Conservation (phyloP, 2,888 invertebrate genomes). For the Anthrax anthrax region DNA sequence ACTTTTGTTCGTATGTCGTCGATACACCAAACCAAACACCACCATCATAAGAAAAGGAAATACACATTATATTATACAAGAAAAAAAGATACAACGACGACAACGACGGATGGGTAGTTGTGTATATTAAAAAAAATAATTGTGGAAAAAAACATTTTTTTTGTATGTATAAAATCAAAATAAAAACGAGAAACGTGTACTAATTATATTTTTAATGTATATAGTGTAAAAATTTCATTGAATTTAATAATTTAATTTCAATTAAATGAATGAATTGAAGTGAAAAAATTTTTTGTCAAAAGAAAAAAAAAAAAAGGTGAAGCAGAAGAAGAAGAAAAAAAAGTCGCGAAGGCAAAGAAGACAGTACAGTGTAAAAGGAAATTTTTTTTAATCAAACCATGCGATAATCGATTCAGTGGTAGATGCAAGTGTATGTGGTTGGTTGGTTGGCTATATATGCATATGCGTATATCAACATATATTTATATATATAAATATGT, state of each 20-base stretch:
- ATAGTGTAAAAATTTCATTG: constrained; percentile 3
- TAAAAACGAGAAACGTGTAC: constrained; percentile 13
- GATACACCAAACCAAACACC: not conserved
- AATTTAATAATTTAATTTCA: constrained; percentile 1
- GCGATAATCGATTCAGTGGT: constrained; percentile 16
- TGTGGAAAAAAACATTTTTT: constrained; percentile 9
- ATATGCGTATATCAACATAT: too few relatives aligned
- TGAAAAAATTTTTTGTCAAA: not conserved
- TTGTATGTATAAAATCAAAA: constrained; percentile 15
- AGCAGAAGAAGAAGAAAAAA: not conserved
- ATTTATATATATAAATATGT: too few relatives aligned
- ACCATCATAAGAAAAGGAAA: too few relatives aligned
- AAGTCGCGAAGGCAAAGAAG: constrained; percentile 4
- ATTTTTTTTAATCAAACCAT: constrained; percentile 15
- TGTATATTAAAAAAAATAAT: constrained; percentile 9
- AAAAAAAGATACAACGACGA: not conserved
- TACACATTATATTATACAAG: too few relatives aligned
- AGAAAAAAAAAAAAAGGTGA: not conserved
- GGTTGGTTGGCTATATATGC: not conserved
- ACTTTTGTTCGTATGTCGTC: not conserved
- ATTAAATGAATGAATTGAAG: not conserved
- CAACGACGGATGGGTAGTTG: constrained; percentile 6
- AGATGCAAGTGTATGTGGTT: constrained; percentile 5
- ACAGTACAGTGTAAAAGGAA: constrained; percentile 1
- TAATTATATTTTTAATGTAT: constrained; percentile 8